Evolutionary conservation across 2,797 vertebrate species (phyloP), one percentile per base, ranked within the genome.

Genomic region (Clarias platycephalus): DNA sequence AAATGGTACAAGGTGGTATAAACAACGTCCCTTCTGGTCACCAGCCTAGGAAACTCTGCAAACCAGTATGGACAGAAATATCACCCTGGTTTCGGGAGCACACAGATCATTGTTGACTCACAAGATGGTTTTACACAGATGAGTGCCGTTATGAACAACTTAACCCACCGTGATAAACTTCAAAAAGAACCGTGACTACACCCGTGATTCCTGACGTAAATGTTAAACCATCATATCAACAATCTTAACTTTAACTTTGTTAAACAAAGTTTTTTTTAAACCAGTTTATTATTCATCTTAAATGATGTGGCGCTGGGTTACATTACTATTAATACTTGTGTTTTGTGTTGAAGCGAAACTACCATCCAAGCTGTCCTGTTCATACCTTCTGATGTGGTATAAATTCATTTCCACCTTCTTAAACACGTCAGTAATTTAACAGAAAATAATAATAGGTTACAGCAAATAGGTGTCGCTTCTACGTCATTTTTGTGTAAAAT

Each of bases 401-500:
- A 74, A 53, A 53, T 74, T 53, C 0, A 49, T 71, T 44, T n/a
- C 20, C 1, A 22, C 18, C 2, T 68, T 26, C 28, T 64, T 64
- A 28, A 64, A 64, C 13, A 64, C 2, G 22, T 28, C 20, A 37
- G 20, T 24, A 66, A 53, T 75, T 15, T 18, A 22, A 22, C 4
- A 67, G 28, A 34, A 20, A 67, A 40, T 13, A 12, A 63, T 3
- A 22, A 68, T 0, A 40, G 20, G 31, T 22, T 40, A 40, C 1
- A 5, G 2, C 4, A 9, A 70, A 24, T 24, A 70, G 34, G 37
- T 5, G 40, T 6, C 15, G 26, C 13, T 24, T 72, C 40, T 12
- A 12, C 9, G 9, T n/a, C 20, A 70, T 67, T 80, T 84, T 95
- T 93, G 93, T 89, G 92, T 93, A 92, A 93, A 92, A 92, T 67